Base-by-base conservation (phyloP, 92 coral and sea anemone species). In the Phenganax stokvisi region DNA sequence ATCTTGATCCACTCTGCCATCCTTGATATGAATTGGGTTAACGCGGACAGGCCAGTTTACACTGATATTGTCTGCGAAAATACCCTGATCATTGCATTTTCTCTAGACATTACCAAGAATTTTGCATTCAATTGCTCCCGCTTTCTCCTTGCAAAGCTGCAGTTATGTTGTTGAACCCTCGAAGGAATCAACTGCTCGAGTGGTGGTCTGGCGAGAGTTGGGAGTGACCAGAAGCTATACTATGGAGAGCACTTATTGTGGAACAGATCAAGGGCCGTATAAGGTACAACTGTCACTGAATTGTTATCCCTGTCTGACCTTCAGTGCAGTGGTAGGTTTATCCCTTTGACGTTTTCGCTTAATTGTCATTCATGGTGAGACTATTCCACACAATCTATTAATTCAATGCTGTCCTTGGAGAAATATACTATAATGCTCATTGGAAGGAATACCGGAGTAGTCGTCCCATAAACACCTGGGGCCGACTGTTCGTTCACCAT, bases 221-320 rank as follows among this genome's bases (percentile, higher is more conserved):
- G 99, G 99, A 1, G 99, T 96, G 16, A 74, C 79, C 13, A 75
- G 99, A 10, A 96, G 99, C 79, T 96, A 96, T 74, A 96, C 99
- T 6, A 96, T 96, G 99, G 99, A 96, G 72, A 96, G 92, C 72
- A 92, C 97, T 16, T 96, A 96, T 88, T 88, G 99, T 72, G 99
- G 99, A 56, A 87, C 97, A 58, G 99, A 96, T 66, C 99, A 96
- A 84, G 99, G 99, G 37, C 99, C 99, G 2, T 96, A 96, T 62
- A 96, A 96, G 92, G 99, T 93, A 63, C 54, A 31, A 15, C 17
- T 15, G 13, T 51, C 53, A 27, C 9, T 12, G 74, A 59, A 59
- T 12, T 20, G 7, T 59, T 59, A 59, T 59, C 65, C 15, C 4
- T 59, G 65, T 7, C 25, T 59, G 15, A 12, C 65, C 16, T 12